Percentiles rank a stretch among this genome's conserved stretches.
Evolutionary conservation across 2,113 vertebrate genomes (phyloP).

Genomic region (Cyphomyrus discorhynchus): DNA sequence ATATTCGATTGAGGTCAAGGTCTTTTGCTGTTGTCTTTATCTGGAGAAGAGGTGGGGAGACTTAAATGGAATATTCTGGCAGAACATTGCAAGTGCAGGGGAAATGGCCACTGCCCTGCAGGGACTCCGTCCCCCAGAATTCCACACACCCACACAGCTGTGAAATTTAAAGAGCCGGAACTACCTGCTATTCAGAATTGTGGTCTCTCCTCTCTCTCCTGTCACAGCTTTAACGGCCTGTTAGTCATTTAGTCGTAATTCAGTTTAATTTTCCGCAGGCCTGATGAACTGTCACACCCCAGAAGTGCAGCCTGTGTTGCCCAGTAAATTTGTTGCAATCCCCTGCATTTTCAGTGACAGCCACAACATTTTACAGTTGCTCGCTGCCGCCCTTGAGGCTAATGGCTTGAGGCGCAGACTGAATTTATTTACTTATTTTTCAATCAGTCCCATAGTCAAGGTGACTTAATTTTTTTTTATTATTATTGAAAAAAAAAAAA

Average conservation of each 20-base stretch:
- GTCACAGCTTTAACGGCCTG: neutral
- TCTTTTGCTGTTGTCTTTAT: neutral
- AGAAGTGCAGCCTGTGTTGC: neutral
- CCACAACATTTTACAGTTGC: neutral
- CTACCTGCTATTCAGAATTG: neutral
- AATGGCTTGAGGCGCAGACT: neutral
- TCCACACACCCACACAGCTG: neutral
- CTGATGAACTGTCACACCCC: neutral
- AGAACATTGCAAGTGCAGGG: neutral
- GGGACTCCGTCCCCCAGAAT: neutral
- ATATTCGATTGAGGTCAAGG: constrained; percentile 3
- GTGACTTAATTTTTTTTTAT: neutral
- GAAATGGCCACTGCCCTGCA: neutral
- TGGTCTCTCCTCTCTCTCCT: neutral
- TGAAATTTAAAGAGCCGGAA: neutral
- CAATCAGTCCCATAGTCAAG: neutral
- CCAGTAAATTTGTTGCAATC: neutral
- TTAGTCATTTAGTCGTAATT: neutral
- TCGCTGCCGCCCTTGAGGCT: neutral
- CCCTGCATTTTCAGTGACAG: neutral
- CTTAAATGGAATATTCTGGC: neutral
- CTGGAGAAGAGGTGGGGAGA: neutral
- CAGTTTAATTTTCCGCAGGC: neutral
- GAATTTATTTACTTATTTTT: neutral
- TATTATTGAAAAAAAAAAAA: no score